Evolutionary conservation across 1,140 invertebrate species (phyloP).

Genomic region (Drosophila murphyi): DNA sequence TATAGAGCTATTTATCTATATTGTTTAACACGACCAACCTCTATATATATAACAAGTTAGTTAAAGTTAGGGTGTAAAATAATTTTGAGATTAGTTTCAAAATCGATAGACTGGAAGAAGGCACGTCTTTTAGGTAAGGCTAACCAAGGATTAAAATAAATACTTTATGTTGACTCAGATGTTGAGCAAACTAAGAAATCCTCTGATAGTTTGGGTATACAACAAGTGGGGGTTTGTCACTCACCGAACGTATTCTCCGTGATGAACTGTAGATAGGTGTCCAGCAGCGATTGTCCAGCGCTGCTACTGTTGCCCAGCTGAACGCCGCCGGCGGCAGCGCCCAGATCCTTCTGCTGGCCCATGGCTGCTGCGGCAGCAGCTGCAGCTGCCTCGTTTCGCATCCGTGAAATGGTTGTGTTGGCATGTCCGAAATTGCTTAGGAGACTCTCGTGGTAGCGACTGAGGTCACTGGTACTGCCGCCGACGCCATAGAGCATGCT

Average conservation of each 20-base stretch:
- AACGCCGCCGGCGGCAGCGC: slow-evolving; percentile 62
- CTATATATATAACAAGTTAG: no score
- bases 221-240: slow-evolving; percentile 23
- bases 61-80: no score
- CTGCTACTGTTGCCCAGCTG: slow-evolving; percentile 83
- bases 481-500: slow-evolving; percentile 68
- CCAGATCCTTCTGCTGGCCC: slow-evolving; percentile 84
- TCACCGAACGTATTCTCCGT: slow-evolving; percentile 90
- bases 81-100: no score
- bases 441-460: slow-evolving; percentile 78
- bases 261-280: slow-evolving; percentile 94
- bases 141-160: no score
- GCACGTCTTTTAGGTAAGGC: no score
- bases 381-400: slow-evolving; percentile 84
- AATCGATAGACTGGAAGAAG: no score
- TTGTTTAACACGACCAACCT: no score
- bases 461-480: slow-evolving; percentile 67
- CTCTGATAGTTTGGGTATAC: no score
- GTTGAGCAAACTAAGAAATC: no score
- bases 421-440: slow-evolving; percentile 86
- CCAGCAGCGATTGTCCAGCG: slow-evolving; percentile 90
- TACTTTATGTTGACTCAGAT: no score
- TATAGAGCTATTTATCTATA: no score
- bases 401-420: slow-evolving; percentile 86
- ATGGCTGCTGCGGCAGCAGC: slow-evolving; percentile 76